Percentiles rank a stretch among this genome's conserved stretches.
These are phyloP conservation scores for Caenorhabditis briggsae DNA, from an alignment of 1,140 invertebrate species.

Conservation along the genomic window DNA sequence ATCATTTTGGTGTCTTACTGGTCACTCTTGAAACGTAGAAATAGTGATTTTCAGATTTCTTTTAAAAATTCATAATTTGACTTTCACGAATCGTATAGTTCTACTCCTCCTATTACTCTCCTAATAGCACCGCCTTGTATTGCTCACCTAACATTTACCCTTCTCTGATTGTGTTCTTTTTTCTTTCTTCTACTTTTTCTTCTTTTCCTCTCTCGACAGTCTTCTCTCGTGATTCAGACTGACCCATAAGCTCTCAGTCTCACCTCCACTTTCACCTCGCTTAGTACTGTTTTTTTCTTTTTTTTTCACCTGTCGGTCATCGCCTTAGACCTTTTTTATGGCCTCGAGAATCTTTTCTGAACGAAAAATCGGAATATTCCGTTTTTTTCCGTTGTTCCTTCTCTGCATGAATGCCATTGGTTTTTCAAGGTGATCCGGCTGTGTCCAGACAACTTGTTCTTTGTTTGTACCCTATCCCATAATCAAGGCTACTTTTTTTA, in stretches of 20 bases:
- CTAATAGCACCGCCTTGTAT: slow-evolving; percentile 18
- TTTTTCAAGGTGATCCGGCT: slow-evolving; percentile 29
- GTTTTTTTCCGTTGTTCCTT: not conserved
- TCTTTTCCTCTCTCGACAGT: not conserved
- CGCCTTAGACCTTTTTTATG: not conserved
- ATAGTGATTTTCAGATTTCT: not conserved
- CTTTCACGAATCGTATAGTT: not conserved
- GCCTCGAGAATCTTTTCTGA: not conserved
- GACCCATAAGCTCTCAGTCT: not conserved
- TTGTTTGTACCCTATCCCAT: slow-evolving; percentile 15
- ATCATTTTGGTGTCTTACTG: not conserved
- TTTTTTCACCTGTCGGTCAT: not conserved
- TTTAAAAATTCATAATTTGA: not conserved
- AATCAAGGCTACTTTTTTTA: slow-evolving; percentile 36
- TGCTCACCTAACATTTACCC: slow-evolving; percentile 37
- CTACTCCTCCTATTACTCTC: slow-evolving; percentile 12
- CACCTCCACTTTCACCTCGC: slow-evolving; percentile 17
- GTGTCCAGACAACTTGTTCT: not conserved
- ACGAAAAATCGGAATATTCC: not conserved
- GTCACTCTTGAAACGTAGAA: not conserved
- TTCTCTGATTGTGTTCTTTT: not conserved
- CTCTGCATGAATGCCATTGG: not conserved
- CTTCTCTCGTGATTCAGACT: slow-evolving; percentile 6
- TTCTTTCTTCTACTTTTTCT: not conserved
- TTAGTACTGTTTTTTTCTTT: slow-evolving; percentile 25